phyloP scores from a whole-genome alignment of 2,797 vertebrate genomes.

The Girardinus metallicus region DNA sequence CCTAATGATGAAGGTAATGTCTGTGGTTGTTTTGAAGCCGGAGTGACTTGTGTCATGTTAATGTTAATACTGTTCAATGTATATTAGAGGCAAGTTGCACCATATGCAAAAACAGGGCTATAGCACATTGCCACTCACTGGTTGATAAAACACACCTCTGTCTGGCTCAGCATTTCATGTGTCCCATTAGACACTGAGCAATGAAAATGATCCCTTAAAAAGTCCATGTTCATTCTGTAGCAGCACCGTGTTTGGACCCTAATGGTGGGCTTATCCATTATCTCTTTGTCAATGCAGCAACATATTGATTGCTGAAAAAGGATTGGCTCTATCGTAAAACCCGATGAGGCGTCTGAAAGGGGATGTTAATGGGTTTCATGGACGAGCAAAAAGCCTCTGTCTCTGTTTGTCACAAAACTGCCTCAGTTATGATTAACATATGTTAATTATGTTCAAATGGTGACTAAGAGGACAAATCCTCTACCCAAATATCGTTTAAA shows the following conservation, averaged over 20 bases:
- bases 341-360: slow-evolving; percentile 10
- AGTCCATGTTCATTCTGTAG: slow-evolving; percentile 33
- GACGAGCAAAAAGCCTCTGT: slow-evolving; percentile 12
- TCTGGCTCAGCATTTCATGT: slow-evolving; percentile 58
- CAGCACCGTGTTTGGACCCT: slow-evolving; percentile 30
- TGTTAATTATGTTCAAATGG: slow-evolving; percentile 13
- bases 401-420: slow-evolving; percentile 5
- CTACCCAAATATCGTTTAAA: background rate
- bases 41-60: slow-evolving; percentile 1
- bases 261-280: slow-evolving; percentile 64
- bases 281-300: slow-evolving; percentile 41
- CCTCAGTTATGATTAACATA: background rate
- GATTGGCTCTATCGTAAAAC: slow-evolving; percentile 24
- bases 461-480: background rate
- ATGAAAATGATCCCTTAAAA: slow-evolving; percentile 53
- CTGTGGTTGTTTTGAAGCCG: background rate
- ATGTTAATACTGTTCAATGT: slow-evolving; percentile 25
- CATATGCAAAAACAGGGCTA: slow-evolving; percentile 41
- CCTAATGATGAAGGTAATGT: background rate
- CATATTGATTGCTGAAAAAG: slow-evolving; percentile 60
- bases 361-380: slow-evolving; percentile 35
- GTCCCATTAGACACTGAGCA: slow-evolving; percentile 64
- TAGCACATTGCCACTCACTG: slow-evolving; percentile 38
- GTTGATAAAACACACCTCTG: slow-evolving; percentile 49
- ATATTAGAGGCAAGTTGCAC: slow-evolving; percentile 17